Conservation (phyloP, 2,888 invertebrate genomes). For the Dryadula phaetusa region DNA sequence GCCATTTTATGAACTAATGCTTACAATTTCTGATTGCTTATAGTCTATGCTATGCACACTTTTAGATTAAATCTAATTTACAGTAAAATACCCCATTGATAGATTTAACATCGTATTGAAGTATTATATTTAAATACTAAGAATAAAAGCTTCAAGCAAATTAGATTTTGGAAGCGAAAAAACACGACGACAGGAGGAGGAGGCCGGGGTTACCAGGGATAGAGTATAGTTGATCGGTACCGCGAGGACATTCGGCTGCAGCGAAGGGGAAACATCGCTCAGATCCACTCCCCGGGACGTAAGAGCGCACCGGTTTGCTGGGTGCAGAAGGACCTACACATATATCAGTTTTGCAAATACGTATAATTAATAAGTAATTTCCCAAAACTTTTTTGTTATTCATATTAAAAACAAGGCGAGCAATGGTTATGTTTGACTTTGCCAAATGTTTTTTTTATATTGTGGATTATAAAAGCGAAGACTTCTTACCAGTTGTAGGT, state of each 20-base stretch:
- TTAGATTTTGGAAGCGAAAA: slow-evolving; percentile 61
- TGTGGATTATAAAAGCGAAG: not conserved
- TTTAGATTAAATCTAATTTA: too few species aligned
- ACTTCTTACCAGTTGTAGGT: slow-evolving; percentile 51
- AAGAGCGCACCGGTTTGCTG: slow-evolving; percentile 71
- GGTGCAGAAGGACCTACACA: slow-evolving; percentile 72
- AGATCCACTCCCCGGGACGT: slow-evolving; percentile 69
- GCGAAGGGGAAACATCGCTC: slow-evolving; percentile 73
- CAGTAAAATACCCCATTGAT: too few species aligned
- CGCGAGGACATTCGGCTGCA: slow-evolving; percentile 64
- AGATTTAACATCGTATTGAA: not conserved
- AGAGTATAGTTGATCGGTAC: slow-evolving; percentile 73
- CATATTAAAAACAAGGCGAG: not conserved
- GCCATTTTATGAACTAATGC: too few species aligned
- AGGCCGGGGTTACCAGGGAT: slow-evolving; percentile 70
- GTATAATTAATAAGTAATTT: slow-evolving; percentile 7
- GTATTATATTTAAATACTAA: slow-evolving; percentile 12
- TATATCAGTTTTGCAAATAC: slow-evolving; percentile 49
- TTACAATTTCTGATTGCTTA: too few species aligned
- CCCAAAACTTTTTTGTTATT: not conserved
- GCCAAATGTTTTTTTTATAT: not conserved
- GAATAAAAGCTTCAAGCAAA: slow-evolving; percentile 52
- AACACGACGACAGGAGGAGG: slow-evolving; percentile 54
- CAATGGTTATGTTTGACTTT: not conserved
- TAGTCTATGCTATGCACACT: too few species aligned